Evolutionary conservation across 2,797 vertebrate genomes (phyloP).

Genomic region (Saguinus oedipus): DNA sequence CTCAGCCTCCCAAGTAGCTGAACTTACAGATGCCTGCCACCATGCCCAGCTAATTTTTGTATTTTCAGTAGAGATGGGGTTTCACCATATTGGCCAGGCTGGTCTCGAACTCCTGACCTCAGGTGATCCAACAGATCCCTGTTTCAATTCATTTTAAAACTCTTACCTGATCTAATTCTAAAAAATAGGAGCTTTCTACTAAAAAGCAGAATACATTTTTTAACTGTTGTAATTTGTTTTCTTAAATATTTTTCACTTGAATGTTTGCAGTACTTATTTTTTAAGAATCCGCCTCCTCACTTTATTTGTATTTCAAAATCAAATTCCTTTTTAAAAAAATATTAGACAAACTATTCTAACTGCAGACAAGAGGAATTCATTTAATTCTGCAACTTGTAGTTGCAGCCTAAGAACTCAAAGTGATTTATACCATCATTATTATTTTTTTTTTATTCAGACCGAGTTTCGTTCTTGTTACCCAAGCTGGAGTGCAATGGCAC

Average conservation of each 20-base stretch:
- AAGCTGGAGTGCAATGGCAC: too few relatives aligned
- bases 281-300: background rate
- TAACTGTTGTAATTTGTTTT: constrained; percentile 24
- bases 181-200: constrained; percentile 3
- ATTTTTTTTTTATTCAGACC: too few relatives aligned
- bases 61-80: too few relatives aligned
- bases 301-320: constrained; percentile 12
- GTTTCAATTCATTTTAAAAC: constrained; percentile 27
- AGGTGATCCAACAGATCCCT: background rate
- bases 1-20: too few relatives aligned
- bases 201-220: background rate
- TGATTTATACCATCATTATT: background rate
- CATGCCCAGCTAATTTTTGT: too few relatives aligned
- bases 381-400: constrained; percentile 14
- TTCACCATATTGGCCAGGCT: too few relatives aligned
- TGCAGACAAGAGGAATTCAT: background rate
- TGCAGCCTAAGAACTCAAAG: background rate
- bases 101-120: too few relatives aligned
- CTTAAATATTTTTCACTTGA: constrained; percentile 34
- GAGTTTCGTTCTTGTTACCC: too few relatives aligned
- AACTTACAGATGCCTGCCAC: too few relatives aligned
- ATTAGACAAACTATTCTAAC: constrained; percentile 30
- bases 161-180: background rate
- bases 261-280: constrained; percentile 1
- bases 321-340: constrained; percentile 10